phyloP scores from a whole-genome alignment of 2,888 invertebrate genomes.

The Torymus aiolomorphi region DNA sequence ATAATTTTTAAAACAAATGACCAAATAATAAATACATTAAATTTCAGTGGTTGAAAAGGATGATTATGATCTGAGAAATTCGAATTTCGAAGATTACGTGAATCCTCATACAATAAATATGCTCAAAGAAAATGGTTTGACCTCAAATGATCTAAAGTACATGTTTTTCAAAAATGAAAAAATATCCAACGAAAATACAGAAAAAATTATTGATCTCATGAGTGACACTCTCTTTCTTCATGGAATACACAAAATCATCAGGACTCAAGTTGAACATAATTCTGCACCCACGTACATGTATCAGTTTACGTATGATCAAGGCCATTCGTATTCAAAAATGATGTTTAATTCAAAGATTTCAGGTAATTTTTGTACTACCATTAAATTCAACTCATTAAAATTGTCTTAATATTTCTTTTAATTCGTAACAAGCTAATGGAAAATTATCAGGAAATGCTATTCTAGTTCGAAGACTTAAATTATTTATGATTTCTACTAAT shows the following conservation, averaged over 20 bases:
- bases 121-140: slow-evolving; percentile 46
- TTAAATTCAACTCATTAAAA: not conserved
- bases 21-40: not conserved
- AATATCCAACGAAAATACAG: slow-evolving; percentile 52
- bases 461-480: too few species aligned
- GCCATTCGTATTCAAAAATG: not conserved
- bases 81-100: not conserved
- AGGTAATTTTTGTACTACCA: slow-evolving; percentile 60
- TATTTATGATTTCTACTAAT: too few species aligned
- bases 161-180: slow-evolving; percentile 63
- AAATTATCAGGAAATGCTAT: too few species aligned
- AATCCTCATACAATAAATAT: not conserved
- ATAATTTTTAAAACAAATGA: too few species aligned
- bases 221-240: slow-evolving; percentile 62
- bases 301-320: slow-evolving; percentile 64
- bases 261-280: slow-evolving; percentile 59
- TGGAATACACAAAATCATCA: slow-evolving; percentile 62
- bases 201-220: slow-evolving; percentile 58
- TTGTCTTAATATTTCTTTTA: too few species aligned
- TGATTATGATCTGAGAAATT: not conserved
- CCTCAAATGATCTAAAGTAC: slow-evolving; percentile 59
- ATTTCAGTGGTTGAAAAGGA: not conserved
- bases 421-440: too few species aligned
- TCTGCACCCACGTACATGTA: slow-evolving; percentile 66
- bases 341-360: slow-evolving; percentile 52